Conservation (phyloP, 2,113 vertebrate species). For the Erpornis zantholeuca region DNA sequence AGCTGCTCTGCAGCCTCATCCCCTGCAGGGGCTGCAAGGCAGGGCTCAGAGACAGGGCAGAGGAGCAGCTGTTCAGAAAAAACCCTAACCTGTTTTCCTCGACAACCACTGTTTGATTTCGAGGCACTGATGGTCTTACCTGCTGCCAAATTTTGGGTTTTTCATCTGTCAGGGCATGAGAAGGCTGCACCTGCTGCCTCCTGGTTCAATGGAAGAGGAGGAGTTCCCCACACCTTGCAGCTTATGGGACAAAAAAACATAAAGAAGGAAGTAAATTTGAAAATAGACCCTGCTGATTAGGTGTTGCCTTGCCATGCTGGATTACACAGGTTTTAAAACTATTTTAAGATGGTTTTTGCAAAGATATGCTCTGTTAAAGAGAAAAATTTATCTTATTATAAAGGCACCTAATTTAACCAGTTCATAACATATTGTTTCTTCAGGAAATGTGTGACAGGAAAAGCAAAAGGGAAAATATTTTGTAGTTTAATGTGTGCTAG, state of each 20-base stretch:
- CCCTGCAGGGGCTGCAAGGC: not conserved
- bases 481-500: not conserved
- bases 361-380: not conserved
- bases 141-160: slow-evolving; percentile 17
- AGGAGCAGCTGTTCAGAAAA: not conserved
- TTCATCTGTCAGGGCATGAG: not conserved
- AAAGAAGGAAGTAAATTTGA: slow-evolving; percentile 1
- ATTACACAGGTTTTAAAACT: not conserved
- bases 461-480: not conserved
- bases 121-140: not conserved
- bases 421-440: not conserved
- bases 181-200: slow-evolving; percentile 44
- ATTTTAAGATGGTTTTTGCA: not conserved
- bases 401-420: not conserved
- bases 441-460: not conserved
- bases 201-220: not conserved
- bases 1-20: not conserved
- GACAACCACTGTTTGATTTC: slow-evolving; percentile 24
- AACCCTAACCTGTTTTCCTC: not conserved
- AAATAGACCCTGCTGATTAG: not conserved
- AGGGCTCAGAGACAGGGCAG: not conserved
- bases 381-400: not conserved
- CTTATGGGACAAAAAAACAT: not conserved
- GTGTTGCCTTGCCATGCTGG: not conserved
- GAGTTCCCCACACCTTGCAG: not conserved